Evolutionary conservation across 2,797 vertebrate genomes (phyloP), one percentile per base, ranked within the genome.

Genomic region (Coregonus ussuriensis): DNA sequence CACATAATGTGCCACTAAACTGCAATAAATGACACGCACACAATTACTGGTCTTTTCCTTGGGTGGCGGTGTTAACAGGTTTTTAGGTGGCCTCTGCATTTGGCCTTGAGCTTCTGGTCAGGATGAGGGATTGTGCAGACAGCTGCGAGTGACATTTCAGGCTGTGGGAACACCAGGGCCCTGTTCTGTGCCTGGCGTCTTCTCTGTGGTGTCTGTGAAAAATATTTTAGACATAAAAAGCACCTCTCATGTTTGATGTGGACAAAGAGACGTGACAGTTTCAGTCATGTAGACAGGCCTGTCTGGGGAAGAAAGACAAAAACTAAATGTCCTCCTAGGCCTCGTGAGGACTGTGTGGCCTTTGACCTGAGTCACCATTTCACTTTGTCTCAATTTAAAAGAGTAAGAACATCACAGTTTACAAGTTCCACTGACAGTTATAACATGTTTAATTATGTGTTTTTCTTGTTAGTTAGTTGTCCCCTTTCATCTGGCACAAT

Each of bases 31-130:
- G 62, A 9, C 75, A 25, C 25, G 25, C 25, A 25, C 25, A 25
- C 25, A 25, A 25, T 25, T 25, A 25, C 25, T 25, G 25, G 25
- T 25, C 25, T 66, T 74, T 25, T 69, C 67, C 47, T 74, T 21
- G 25, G 71, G 6, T 33, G 72, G 15, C 1, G 52, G 79, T 69
- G n/a, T 47, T 53, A 80, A 69, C 77, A 29, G n/a, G 77, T 81
- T 81, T 59, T 33, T 25, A 25, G 25, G 25, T 25, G 25, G 25
- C 25, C 25, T 25, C 25, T 25, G 25, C 25, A 25, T 25, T 70
- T 54, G 65, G 68, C 71, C 31, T 21, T 86, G 59, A 84, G 74
- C 77, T 79, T 71, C 71, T 69, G 85, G 85, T 87, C 84, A 84
- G 52, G 35, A 75, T 82, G 25, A 25, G 25, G 25, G 25, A 25